Base-by-base conservation (phyloP, 2,113 vertebrate genomes). In the Caretta caretta region DNA sequence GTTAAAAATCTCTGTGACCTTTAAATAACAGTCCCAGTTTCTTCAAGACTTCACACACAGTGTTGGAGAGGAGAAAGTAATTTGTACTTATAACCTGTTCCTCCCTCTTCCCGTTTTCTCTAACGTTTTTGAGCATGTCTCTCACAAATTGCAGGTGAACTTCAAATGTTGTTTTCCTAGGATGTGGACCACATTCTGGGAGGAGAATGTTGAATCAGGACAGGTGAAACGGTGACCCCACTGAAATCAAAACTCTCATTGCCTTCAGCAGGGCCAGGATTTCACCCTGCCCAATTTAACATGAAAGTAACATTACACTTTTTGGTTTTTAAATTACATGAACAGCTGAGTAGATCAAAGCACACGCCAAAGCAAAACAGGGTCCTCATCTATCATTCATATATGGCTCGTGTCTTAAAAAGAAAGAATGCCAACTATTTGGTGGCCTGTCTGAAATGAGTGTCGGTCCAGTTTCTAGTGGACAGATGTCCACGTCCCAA, bases 1-100 rank as follows among this genome's bases (percentile, higher is more conserved):
- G 69, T 92, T 92, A 96, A 96, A 98, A 96, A 92, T 12, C 84
- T 50, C 65, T 56, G 17, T 93, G 95, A 97, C 94, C 90, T 97
- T 97, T 95, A 94, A 81, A 79, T 89, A 92, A 59, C 88, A 96
- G 62, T 9, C 49, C 65, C 83, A 78, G 81, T 84, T 96, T 91
- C 90, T 84, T 86, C 81, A 80, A 92, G 92, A 94, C 84, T 95
- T 93, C 94, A 84, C 24, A 84, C 24, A 59, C 9, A 1, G 0
- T 11, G 20, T 72, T 93, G 10, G 0, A 89, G 89, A 93, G 59
- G 50, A 31, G 93, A 92, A 90, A 53, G 88, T 22, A 65, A 96
- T 9, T 25, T 90, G 78, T 38, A 14, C 22, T 83, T 16, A 50
- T 49, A 93, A 78, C 22, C 7, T 54, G 29, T 38, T 29, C 22